Evolutionary conservation across 2,888 invertebrate genomes (phyloP), one percentile per base, ranked within the genome.

Genomic region (Dione vanillae): DNA sequence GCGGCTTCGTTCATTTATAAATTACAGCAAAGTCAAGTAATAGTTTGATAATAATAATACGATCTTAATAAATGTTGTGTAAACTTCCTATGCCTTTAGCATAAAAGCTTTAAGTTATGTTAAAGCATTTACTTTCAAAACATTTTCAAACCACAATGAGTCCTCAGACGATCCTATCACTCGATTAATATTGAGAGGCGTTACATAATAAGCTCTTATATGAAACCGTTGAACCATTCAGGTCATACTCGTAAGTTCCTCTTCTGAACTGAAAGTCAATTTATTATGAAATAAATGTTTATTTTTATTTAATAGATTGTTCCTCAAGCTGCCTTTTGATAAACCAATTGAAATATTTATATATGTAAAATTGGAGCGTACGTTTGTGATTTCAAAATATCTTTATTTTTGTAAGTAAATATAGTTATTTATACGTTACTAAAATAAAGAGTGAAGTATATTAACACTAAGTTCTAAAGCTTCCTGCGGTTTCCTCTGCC

Each of bases 121-220:
- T 19, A 54, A 20, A 7, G 35, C 59, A 20, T 61, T 51, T 62
- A 20, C 58, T 74, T 71, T 70, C 71, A 70, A 66, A 70, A 71
- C 51, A 45, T 64, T 67, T 54, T 54, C 62, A 66, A 59, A 58
- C 45, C 66, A 64, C 40, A 69, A 62, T 74, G 41, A 43, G 49
- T 75, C 69, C 62, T 67, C 75, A 78, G 76, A 76, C 73, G 78
- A 78, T 78, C 69, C 76, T 76, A 75, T 78, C 75, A 73, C 73
- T 47, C 20, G 77, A 78, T 78, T n/a, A 75, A 70, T 16, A 67
- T 68, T 65, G 45, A 49, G 41, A 70, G 64, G 47, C 65, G 16
- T 73, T 70, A 65, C 49, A 51, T 70, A 67, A 73, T 65, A 52
- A 66, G 27, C 49, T 59, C 43, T 67, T 43, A 64, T 49, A 52